A percentile compares a stretch with the other conserved stretches of the same genome.
Evolutionary conservation across 2,113 vertebrate genomes (phyloP).

Genomic region (Cariama cristata): DNA sequence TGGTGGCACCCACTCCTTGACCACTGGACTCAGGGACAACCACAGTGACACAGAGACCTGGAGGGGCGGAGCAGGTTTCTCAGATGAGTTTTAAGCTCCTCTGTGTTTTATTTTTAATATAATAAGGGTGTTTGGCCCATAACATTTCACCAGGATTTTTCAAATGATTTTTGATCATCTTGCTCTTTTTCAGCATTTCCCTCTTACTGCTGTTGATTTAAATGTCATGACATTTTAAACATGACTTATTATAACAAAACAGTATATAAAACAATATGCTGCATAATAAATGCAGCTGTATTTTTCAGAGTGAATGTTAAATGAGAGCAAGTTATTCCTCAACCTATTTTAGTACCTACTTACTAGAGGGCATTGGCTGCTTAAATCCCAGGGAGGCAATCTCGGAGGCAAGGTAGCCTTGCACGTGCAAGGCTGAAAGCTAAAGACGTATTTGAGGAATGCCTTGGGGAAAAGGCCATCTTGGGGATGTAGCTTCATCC

Average conservation of each 20-base stretch:
- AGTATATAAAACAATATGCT: slow-evolving; percentile 64
- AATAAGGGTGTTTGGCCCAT: neutral
- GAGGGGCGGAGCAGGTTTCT: neutral
- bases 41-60: neutral
- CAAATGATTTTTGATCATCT: slow-evolving; percentile 47
- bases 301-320: slow-evolving; percentile 66
- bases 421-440: neutral
- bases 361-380: slow-evolving; percentile 16
- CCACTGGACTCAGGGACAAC: neutral
- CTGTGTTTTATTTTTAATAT: neutral
- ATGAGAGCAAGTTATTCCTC: slow-evolving; percentile 57
- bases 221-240: slow-evolving; percentile 76
- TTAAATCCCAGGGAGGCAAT: slow-evolving; percentile 27
- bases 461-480: neutral
- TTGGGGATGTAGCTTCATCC: neutral
- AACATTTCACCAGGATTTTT: slow-evolving; percentile 20
- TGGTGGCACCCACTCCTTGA: neutral
- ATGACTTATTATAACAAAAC: slow-evolving; percentile 74
- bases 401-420: neutral
- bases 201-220: slow-evolving; percentile 68
- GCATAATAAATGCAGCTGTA: slow-evolving; percentile 52
- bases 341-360: slow-evolving; percentile 50
- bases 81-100: neutral
- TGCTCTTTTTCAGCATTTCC: slow-evolving; percentile 53
- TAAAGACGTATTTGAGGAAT: neutral